Percentiles rank a stretch among this genome's conserved stretches.
These are phyloP conservation scores for Micoletzkya japonica DNA, from an alignment of 2,888 invertebrate genomes.

Conservation along the genomic window DNA sequence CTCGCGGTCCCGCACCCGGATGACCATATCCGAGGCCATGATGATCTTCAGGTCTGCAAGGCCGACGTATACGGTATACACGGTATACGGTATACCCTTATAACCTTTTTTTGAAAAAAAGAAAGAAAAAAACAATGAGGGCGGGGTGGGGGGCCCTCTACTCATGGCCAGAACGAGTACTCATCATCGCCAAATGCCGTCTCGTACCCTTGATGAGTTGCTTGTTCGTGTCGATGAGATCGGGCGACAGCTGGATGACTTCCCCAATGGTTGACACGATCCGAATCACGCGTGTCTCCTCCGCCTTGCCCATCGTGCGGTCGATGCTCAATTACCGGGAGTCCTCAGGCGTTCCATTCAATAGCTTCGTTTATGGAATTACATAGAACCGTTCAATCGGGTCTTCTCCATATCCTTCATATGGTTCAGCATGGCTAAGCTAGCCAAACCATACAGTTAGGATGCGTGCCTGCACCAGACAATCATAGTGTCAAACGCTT, in stretches of 20 bases:
- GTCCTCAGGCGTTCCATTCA: too few species aligned
- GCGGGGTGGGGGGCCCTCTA: too few species aligned
- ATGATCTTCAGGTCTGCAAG: constrained; percentile 27
- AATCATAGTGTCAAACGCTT: too few species aligned
- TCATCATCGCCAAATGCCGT: background rate
- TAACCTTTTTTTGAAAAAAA: too few species aligned
- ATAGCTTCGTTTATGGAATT: background rate
- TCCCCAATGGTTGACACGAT: constrained; percentile 66
- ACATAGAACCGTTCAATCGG: background rate
- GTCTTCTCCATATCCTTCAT: background rate
- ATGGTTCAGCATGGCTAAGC: too few species aligned
- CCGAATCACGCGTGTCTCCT: constrained; percentile 62
- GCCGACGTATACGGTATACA: too few species aligned
- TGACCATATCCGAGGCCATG: constrained; percentile 33
- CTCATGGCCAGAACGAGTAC: background rate
- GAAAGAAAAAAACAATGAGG: too few species aligned
- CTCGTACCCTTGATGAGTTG: constrained; percentile 29
- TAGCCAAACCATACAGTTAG: too few species aligned
- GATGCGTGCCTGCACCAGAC: too few species aligned
- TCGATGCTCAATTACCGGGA: too few species aligned
- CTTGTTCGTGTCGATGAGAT: constrained; percentile 62
- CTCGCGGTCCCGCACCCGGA: constrained; percentile 9
- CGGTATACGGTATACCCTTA: too few species aligned
- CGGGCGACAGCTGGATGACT: constrained; percentile 65
- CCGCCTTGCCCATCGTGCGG: background rate